Evolutionary conservation across 2,888 invertebrate genomes (phyloP).

Genomic region (Hermaeophaga mercurialis): DNA sequence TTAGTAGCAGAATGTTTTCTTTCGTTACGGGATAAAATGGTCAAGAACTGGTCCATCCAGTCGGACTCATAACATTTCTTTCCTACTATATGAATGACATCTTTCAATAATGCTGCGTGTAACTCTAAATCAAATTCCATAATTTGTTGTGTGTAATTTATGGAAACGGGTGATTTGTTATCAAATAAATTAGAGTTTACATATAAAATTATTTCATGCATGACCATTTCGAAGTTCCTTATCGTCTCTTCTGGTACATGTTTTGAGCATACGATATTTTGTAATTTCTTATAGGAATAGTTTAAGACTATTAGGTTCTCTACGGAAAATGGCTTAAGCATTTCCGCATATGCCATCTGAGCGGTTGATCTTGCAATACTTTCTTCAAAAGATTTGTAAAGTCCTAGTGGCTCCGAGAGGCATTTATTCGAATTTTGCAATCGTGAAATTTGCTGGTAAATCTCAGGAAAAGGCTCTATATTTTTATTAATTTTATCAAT

Average conservation of each 20-base stretch:
- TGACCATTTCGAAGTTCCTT: background rate
- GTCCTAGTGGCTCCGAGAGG: background rate
- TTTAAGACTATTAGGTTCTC: background rate
- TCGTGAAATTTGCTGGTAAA: conserved; percentile 15
- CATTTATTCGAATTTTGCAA: background rate
- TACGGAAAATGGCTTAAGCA: background rate
- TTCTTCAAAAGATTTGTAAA: background rate
- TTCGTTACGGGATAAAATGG: background rate
- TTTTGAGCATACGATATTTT: background rate
- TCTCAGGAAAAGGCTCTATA: conserved; percentile 11
- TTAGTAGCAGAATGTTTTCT: no score
- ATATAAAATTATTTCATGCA: conserved; percentile 2
- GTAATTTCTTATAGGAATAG: background rate
- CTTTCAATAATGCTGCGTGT: conserved; percentile 15
- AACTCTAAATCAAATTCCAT: conserved; percentile 17
- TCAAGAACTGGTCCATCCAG: conserved; percentile 18
- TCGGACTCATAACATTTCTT: background rate
- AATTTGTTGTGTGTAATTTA: conserved; percentile 18
- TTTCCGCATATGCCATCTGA: background rate
- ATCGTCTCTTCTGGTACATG: background rate
- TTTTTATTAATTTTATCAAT: background rate
- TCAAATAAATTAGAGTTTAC: conserved; percentile 1
- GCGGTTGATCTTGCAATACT: background rate
- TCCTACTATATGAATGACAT: conserved; percentile 4
- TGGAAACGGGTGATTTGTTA: background rate